Evolutionary conservation across 2,797 vertebrate genomes (phyloP), one percentile per base, ranked within the genome.

Genomic region (Loriculus beryllinus): DNA sequence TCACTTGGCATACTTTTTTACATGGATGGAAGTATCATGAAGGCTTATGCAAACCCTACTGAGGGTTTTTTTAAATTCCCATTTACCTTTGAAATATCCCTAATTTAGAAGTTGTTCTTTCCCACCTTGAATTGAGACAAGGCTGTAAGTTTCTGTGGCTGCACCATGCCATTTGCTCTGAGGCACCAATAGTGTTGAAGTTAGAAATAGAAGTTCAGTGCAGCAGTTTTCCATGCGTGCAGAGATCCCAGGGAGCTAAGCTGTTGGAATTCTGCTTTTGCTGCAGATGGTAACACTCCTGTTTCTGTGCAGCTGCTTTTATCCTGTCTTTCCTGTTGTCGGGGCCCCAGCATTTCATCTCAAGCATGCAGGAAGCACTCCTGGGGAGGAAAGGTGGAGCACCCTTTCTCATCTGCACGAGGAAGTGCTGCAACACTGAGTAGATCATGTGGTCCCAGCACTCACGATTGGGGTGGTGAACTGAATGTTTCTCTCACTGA

Each of bases 81-180:
- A 0, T 35, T 83, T 28, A 39, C 33, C 29, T n/a, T n/a, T 29
- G 26, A 45, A 56, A n/a, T 56, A 56, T 33, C 14, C n/a, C 54
- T 56, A 33, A 56, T 56, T 23, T 17, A 62, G 49, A 78, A 23
- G 17, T 19, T 67, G 13, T 26, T 39, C 35, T 54, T 69, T 51
- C 31, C 19, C 12, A 67, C 29, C 33, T 28, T 8, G 7, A 84
- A n/a, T 33, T 3, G 9, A 39, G 37, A 67, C 20, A 11, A 31
- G 10, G 21, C 16, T 29, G n/a, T 29, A 16, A 4, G 35, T 13
- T 68, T 9, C 79, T 49, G 40, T 26, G 43, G 22, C 31, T 62
- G n/a, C 37, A 35, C 11, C 0, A 0, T 19, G 39, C 29, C 13
- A 13, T 5, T 42, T 48, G 19, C 72, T 56, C 52, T 3, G 16